Evolutionary conservation across 23 tunicate species (phyloP).

Genomic region (Halocynthia roretzi): DNA sequence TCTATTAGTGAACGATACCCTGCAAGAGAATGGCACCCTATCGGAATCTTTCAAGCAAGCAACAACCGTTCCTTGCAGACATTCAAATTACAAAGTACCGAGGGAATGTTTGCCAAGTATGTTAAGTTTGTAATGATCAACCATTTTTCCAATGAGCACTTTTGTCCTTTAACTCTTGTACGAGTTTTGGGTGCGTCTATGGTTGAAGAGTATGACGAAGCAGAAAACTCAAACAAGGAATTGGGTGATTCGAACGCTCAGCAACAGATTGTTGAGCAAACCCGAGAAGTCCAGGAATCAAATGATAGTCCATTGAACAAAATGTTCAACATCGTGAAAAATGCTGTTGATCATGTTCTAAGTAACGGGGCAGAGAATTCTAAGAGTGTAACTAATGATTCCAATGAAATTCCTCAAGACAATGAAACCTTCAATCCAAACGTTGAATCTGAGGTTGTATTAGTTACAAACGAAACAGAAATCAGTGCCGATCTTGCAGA

Average conservation of each 20-base stretch:
- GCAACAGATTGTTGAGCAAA: background rate
- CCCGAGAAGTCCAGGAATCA: background rate
- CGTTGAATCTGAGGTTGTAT: conserved; percentile 69
- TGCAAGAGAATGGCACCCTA: conserved; percentile 70
- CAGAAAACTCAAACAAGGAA: conserved; percentile 28
- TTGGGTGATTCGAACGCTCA: background rate
- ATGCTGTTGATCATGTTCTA: conserved; percentile 61
- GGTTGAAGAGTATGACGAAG: conserved; percentile 85
- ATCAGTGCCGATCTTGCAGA: conserved; percentile 2
- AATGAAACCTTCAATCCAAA: conserved; percentile 60
- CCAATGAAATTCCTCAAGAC: conserved; percentile 6
- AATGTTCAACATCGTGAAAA: conserved; percentile 60
- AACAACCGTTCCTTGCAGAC: conserved; percentile 71
- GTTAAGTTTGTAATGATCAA: conserved; percentile 89
- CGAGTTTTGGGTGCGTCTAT: conserved; percentile 89
- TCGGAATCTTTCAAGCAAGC: conserved; percentile 77
- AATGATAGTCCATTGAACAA: conserved; percentile 44
- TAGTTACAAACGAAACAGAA: conserved; percentile 64
- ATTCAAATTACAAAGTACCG: conserved; percentile 40
- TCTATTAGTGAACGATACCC: conserved; percentile 82
- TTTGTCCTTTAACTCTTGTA: conserved; percentile 81
- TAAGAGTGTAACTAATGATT: background rate
- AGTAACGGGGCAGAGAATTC: conserved; percentile 41
- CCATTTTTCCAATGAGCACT: conserved; percentile 89
- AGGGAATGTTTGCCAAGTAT: conserved; percentile 81